Evolutionary conservation across 2,888 invertebrate species (phyloP).

Genomic region (Rosalia funebris): DNA sequence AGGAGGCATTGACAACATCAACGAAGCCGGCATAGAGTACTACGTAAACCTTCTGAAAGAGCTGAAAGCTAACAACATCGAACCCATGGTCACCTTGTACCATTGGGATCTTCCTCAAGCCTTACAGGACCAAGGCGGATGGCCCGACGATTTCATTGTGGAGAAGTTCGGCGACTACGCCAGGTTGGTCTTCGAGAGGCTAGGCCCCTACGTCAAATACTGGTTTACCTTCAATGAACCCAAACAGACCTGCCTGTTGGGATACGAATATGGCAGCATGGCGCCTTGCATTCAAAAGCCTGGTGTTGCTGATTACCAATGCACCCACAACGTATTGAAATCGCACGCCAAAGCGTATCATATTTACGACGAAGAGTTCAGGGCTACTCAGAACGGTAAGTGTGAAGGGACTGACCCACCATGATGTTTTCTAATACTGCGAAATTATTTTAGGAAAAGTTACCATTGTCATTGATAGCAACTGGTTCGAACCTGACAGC

Average conservation of each 20-base stretch:
- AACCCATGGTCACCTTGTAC: conserved; percentile 72
- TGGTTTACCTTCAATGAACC: conserved; percentile 71
- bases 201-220: conserved; percentile 59
- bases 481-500: conserved; percentile 71
- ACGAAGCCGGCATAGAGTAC: conserved; percentile 62
- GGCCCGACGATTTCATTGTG: conserved; percentile 70
- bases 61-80: conserved; percentile 66
- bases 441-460: conserved; percentile 39
- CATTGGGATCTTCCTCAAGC: conserved; percentile 60
- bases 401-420: too few species aligned
- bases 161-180: conserved; percentile 71
- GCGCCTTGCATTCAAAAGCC: conserved; percentile 56
- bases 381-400: conserved; percentile 45
- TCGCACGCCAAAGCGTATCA: conserved; percentile 74
- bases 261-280: conserved; percentile 44
- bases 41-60: conserved; percentile 57
- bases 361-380: conserved; percentile 70
- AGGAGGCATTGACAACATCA: too few species aligned
- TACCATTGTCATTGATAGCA: conserved; percentile 68
- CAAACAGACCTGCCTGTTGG: conserved; percentile 46
- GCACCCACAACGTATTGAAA: conserved; percentile 71
- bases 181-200: conserved; percentile 64
- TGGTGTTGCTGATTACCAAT: conserved; percentile 70
- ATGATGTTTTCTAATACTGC: neutral
- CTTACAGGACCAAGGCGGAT: conserved; percentile 68